These are phyloP conservation scores for Melanotaenia duboulayi DNA, from an alignment of 2,113 vertebrate genomes.

Conservation along the genomic window DNA sequence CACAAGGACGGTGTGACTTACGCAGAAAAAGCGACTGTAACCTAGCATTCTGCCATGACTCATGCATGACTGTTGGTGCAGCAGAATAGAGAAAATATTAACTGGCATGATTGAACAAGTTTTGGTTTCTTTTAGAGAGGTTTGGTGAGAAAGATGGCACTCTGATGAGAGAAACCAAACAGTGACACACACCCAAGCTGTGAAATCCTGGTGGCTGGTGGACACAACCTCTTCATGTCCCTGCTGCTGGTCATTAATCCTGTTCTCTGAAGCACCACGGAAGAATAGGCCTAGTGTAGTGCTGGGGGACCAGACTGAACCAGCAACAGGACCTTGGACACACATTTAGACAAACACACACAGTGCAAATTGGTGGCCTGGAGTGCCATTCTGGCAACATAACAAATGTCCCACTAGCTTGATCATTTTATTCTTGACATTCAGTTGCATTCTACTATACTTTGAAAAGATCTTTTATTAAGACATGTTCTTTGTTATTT, in stretches of 20 bases:
- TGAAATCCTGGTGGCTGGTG: conserved; percentile 53
- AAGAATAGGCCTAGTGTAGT: conserved; percentile 68
- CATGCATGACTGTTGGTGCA: background rate
- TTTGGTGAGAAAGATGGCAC: conserved; percentile 19
- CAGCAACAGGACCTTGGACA: conserved; percentile 56
- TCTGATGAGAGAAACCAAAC: conserved; percentile 14
- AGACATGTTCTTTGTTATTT: conserved; percentile 3
- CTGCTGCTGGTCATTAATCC: conserved; percentile 59
- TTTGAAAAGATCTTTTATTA: conserved; percentile 8
- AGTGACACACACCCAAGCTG: conserved; percentile 35
- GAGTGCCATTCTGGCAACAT: conserved; percentile 53
- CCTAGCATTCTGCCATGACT: conserved; percentile 8
- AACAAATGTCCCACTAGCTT: conserved; percentile 50
- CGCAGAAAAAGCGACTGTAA: background rate
- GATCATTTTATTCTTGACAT: conserved; percentile 33
- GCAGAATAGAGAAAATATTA: conserved; percentile 16
- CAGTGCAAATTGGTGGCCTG: conserved; percentile 45
- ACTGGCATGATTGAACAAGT: conserved; percentile 40
- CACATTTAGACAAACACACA: conserved; percentile 26
- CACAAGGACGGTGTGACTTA: background rate
- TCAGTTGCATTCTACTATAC: conserved; percentile 7
- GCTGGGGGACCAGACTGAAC: conserved; percentile 52
- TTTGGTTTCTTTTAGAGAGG: conserved; percentile 9
- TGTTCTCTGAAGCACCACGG: conserved; percentile 60
- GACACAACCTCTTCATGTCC: conserved; percentile 61